These are phyloP conservation scores for Drosophila monieri DNA, from an alignment of 2,888 invertebrate species.

Conservation along the genomic window DNA sequence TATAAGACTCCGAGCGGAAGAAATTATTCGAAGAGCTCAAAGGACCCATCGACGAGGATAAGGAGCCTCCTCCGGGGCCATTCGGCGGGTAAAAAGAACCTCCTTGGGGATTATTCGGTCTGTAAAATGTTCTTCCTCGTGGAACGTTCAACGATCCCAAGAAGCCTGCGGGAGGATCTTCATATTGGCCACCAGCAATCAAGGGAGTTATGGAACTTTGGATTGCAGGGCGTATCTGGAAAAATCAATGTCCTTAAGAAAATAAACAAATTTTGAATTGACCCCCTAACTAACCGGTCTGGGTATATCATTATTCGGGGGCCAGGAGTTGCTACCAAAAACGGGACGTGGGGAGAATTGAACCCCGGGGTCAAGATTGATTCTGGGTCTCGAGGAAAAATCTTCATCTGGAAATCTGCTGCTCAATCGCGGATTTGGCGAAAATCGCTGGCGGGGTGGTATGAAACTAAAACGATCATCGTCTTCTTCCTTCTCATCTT, in stretches of 20 bases:
- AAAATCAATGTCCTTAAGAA: not conserved
- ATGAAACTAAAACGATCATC: not conserved
- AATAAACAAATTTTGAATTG: not conserved
- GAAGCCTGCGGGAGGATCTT: not conserved
- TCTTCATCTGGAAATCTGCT: not conserved
- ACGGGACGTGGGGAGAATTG: not conserved
- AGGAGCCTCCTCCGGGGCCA: not conserved
- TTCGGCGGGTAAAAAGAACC: not conserved
- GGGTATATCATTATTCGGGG: not conserved
- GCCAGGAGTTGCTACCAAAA: not conserved
- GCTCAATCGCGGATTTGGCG: not conserved
- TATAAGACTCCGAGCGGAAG: constrained; percentile 58
- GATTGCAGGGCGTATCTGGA: not conserved
- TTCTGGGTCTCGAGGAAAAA: not conserved
- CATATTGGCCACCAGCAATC: not conserved
- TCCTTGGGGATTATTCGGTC: not conserved
- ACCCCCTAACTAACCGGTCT: constrained; percentile 3
- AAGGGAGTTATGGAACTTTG: constrained; percentile 2
- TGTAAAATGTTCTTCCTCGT: not conserved
- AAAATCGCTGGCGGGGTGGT: not conserved
- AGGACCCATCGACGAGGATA: constrained; percentile 3
- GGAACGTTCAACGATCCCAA: not conserved
- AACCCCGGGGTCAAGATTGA: not conserved
- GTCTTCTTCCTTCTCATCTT: not conserved
- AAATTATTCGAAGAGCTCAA: constrained; percentile 46